Percentiles rank a stretch among this genome's conserved stretches.
Conservation (phyloP, 2,888 invertebrate species). For the Belgica antarctica region DNA sequence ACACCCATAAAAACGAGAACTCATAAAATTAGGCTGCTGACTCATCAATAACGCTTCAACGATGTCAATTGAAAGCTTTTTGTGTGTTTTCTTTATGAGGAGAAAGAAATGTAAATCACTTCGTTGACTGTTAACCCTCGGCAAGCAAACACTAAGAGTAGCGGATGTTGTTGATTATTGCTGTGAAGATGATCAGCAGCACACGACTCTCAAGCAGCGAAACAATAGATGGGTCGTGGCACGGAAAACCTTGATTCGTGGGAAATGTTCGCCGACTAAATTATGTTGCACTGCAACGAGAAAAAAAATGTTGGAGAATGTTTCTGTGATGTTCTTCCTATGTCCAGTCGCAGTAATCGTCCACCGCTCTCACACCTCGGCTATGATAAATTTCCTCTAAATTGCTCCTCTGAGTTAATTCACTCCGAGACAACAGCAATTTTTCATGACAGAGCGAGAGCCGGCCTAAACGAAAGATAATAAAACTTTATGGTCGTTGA, state of each 20-base stretch:
- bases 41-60: neutral
- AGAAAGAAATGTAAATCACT: conserved; percentile 15
- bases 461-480: conserved; percentile 22
- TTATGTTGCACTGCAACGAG: neutral
- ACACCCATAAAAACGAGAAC: neutral
- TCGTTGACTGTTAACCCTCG: conserved; percentile 1
- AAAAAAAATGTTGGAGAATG: neutral
- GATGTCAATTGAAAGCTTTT: conserved; percentile 6
- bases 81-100: too few relatives aligned
- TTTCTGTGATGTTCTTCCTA: neutral
- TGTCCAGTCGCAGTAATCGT: neutral
- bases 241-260: conserved; percentile 15
- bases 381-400: neutral
- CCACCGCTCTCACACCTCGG: neutral
- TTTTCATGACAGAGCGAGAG: neutral
- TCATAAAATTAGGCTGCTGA: neutral
- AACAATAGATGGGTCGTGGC: conserved; percentile 10
- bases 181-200: neutral
- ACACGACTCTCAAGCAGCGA: conserved; percentile 19
- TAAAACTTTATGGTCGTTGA: conserved; percentile 11
- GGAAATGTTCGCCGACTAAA: neutral
- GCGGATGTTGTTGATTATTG: neutral
- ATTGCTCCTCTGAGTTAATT: neutral
- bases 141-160: neutral
- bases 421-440: neutral